Conservation (phyloP, 2,113 vertebrate genomes). For the Ageneiosus marmoratus region DNA sequence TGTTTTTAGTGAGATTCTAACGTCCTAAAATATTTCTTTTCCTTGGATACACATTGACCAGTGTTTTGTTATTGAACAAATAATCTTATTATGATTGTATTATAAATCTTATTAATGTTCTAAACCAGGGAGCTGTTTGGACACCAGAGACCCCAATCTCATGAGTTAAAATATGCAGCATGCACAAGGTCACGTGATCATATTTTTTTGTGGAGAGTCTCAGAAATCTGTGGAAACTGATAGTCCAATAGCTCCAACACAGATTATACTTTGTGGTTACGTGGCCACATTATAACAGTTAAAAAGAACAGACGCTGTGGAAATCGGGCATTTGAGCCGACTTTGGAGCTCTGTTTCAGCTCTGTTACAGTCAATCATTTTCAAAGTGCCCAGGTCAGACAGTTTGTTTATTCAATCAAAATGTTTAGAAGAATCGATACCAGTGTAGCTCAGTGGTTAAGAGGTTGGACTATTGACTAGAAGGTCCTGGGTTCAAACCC, state of each 20-base stretch:
- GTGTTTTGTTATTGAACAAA: too few relatives aligned
- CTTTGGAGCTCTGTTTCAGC: not conserved
- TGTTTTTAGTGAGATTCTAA: not conserved
- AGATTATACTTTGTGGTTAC: not conserved
- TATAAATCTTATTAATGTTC: not conserved
- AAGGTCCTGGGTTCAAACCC: too few relatives aligned
- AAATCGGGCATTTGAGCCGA: not conserved
- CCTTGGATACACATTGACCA: not conserved
- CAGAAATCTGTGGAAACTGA: not conserved
- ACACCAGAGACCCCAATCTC: not conserved
- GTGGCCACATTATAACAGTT: not conserved
- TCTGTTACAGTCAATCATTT: too few relatives aligned
- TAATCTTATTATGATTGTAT: too few relatives aligned
- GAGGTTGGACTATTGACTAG: too few relatives aligned
- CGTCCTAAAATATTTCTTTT: conserved; percentile 3
- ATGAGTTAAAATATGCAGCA: not conserved
- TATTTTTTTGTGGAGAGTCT: not conserved
- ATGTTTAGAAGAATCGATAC: not conserved
- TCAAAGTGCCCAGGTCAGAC: not conserved
- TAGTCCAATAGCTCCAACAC: not conserved
- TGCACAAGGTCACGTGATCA: not conserved
- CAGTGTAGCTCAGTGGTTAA: too few relatives aligned
- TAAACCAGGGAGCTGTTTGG: not conserved
- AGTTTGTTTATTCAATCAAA: not conserved
- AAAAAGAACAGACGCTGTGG: not conserved